These are phyloP conservation scores for Odobenus rosmarus DNA, from an alignment of 2,113 vertebrate species.

Conservation along the genomic window DNA sequence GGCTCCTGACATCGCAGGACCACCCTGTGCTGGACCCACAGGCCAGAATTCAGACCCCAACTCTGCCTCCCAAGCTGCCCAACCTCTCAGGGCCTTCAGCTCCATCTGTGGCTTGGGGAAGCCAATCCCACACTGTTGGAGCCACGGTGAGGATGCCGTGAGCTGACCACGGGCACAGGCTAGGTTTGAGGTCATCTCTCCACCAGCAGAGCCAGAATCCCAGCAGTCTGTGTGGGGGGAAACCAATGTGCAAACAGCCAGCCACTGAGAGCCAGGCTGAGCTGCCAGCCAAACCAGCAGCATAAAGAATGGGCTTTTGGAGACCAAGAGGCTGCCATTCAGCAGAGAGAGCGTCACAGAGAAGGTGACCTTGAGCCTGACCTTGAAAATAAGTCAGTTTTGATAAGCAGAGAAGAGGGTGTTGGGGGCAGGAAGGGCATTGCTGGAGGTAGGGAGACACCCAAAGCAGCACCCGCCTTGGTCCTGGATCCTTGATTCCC, in stretches of 20 bases:
- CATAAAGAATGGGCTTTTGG: not conserved
- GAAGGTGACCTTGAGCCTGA: not conserved
- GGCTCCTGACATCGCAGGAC: not conserved
- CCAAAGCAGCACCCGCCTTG: not conserved
- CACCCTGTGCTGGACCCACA: not conserved
- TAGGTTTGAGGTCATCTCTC: not conserved
- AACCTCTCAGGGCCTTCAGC: accelerated
- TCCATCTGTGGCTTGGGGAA: not conserved
- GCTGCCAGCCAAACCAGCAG: not conserved
- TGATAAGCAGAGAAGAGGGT: not conserved
- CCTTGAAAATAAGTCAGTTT: not conserved
- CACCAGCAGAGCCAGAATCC: not conserved
- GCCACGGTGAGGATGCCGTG: not conserved
- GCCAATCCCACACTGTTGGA: accelerated
- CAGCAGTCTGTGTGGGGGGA: not conserved
- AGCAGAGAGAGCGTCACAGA: accelerated
- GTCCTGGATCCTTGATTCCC: too few relatives aligned
- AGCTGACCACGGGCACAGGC: not conserved
- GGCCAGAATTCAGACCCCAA: accelerated
- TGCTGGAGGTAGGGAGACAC: not conserved
- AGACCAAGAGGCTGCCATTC: not conserved
- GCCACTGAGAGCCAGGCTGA: not conserved
- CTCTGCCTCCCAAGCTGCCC: not conserved
- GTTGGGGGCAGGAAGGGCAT: too few relatives aligned
- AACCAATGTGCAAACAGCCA: not conserved